Evolutionary conservation across 1,140 invertebrate species (phyloP).

Genomic region (Caenorhabditis latens): DNA sequence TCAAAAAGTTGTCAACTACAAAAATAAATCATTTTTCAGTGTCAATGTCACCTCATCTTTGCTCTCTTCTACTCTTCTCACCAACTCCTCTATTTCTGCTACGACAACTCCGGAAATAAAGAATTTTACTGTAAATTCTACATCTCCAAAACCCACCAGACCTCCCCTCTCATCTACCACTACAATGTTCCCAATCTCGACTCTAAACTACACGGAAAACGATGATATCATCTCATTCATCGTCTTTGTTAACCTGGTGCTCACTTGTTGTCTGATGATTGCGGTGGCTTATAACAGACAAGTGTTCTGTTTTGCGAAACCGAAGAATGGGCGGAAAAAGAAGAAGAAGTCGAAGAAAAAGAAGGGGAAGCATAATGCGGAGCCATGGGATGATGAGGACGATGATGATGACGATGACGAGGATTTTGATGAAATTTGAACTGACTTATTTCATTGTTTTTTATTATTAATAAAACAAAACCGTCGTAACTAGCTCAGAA

Average conservation of each 20-base stretch:
- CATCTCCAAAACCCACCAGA: no score
- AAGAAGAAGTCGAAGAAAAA: not conserved
- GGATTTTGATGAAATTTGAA: not conserved
- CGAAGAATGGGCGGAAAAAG: not conserved
- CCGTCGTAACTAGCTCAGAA: no score
- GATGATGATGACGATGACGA: not conserved
- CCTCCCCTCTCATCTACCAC: not conserved
- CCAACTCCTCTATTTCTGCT: no score
- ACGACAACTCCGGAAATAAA: no score
- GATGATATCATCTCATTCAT: not conserved
- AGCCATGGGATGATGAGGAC: not conserved
- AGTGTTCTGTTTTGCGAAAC: not conserved
- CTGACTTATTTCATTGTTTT: not conserved
- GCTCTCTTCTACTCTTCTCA: no score
- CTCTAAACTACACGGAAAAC: conserved; percentile 2
- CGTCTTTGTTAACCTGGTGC: not conserved
- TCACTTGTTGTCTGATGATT: conserved; percentile 1
- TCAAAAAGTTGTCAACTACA: no score
- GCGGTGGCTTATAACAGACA: not conserved
- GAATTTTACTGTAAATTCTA: no score
- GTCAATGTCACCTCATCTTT: no score
- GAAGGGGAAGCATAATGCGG: not conserved
- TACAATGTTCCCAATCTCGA: not conserved
- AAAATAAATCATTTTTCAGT: no score
- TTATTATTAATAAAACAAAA: not conserved